These are phyloP conservation scores for Acanthopagrus latus DNA, from an alignment of 2,797 vertebrate genomes.

Conservation along the genomic window DNA sequence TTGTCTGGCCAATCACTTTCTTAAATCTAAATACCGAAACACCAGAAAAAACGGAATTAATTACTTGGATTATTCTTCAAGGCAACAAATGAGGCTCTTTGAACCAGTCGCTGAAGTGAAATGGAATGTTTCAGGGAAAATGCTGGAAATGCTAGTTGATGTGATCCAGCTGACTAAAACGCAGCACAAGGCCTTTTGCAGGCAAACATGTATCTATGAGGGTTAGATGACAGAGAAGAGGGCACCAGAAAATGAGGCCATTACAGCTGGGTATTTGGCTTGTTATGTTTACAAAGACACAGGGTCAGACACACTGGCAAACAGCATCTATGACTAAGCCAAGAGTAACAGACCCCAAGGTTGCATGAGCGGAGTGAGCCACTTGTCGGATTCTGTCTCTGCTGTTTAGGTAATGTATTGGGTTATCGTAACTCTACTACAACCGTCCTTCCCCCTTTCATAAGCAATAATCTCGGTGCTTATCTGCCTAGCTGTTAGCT, in stretches of 20 bases:
- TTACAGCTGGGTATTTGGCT: constrained; percentile 12
- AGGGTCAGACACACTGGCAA: constrained; percentile 11
- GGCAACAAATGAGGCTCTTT: constrained; percentile 6
- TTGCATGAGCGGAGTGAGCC: constrained; percentile 23
- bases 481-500: constrained; percentile 55
- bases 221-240: not conserved
- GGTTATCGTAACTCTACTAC: constrained; percentile 10
- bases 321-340: constrained; percentile 27
- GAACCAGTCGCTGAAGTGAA: not conserved
- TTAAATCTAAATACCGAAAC: not conserved
- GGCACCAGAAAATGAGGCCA: constrained; percentile 17
- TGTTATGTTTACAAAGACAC: constrained; percentile 24
- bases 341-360: constrained; percentile 22
- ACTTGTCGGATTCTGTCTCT: constrained; percentile 13
- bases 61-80: not conserved
- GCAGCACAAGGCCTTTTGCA: not conserved
- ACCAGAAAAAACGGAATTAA: not conserved
- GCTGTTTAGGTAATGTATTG: constrained; percentile 25
- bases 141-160: constrained; percentile 2
- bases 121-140: not conserved
- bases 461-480: constrained; percentile 55
- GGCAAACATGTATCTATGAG: not conserved
- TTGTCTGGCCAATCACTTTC: constrained; percentile 7
- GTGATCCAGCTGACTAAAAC: not conserved
- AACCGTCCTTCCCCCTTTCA: constrained; percentile 20